A percentile compares a stretch with the other conserved stretches of the same genome.
phyloP scores from a whole-genome alignment of 2,113 vertebrate genomes.

The Eolophus roseicapilla region DNA sequence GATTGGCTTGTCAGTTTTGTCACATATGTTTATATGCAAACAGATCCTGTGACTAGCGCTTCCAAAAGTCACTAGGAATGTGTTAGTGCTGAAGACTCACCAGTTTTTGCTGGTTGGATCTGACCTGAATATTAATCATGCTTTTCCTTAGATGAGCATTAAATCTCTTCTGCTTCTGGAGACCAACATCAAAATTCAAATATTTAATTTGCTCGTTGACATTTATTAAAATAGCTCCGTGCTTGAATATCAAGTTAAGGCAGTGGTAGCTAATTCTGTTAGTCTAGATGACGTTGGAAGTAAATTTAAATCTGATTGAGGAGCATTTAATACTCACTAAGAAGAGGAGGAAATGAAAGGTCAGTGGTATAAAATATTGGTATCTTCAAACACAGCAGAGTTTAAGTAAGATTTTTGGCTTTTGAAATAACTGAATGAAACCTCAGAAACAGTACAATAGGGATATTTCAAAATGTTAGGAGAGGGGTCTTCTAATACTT shows the following conservation, averaged over 20 bases:
- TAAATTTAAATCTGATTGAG: slow-evolving; percentile 39
- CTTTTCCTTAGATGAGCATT: not conserved
- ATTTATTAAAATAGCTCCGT: slow-evolving; percentile 58
- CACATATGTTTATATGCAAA: slow-evolving; percentile 22
- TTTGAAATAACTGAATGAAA: not conserved
- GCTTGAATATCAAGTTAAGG: slow-evolving; percentile 46
- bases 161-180: slow-evolving; percentile 23
- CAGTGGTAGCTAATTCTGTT: slow-evolving; percentile 12
- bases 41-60: not conserved
- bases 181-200: slow-evolving; percentile 55
- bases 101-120: not conserved
- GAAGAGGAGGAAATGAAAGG: slow-evolving; percentile 22
- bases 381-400: not conserved
- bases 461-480: not conserved
- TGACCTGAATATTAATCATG: slow-evolving; percentile 40
- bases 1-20: not conserved
- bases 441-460: not conserved
- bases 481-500: not conserved
- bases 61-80: not conserved
- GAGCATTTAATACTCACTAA: not conserved
- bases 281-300: not conserved
- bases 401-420: not conserved
- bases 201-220: slow-evolving; percentile 65
- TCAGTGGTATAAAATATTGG: not conserved
- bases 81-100: not conserved